Conservation (phyloP, 2,113 vertebrate genomes). For the Chaetops frenatus region DNA sequence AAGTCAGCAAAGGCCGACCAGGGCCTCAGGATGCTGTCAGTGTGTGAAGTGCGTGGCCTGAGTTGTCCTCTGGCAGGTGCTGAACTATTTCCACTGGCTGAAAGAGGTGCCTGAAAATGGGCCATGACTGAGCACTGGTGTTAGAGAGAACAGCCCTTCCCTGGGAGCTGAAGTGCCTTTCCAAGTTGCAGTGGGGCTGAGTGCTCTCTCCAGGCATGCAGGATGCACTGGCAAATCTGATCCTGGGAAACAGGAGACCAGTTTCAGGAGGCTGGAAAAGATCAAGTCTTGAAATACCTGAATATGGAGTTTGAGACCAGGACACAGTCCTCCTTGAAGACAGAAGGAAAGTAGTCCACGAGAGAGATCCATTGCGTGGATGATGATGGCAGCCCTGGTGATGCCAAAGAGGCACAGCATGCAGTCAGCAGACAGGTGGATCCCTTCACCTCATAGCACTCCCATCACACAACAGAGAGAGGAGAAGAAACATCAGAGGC, state of each 20-base stretch:
- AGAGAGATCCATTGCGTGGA: not conserved
- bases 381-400: not conserved
- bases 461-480: not conserved
- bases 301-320: not conserved
- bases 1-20: not conserved
- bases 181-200: not conserved
- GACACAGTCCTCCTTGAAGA: not conserved
- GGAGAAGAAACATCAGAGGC: not conserved
- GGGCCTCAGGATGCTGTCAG: not conserved
- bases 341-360: not conserved
- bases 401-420: not conserved
- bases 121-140: not conserved
- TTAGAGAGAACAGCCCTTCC: not conserved
- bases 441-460: not conserved
- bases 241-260: not conserved
- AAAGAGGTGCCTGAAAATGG: not conserved
- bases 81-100: not conserved
- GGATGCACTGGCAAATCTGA: not conserved
- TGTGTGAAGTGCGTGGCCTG: not conserved
- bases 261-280: not conserved
- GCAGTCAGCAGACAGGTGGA: not conserved
- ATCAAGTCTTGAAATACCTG: not conserved
- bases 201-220: not conserved
- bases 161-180: not conserved
- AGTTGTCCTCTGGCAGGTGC: not conserved